Percentiles rank a stretch among this genome's conserved stretches.
phyloP scores from a whole-genome alignment of 2,113 vertebrate species.

The Ophthalmotilapia sp. region DNA sequence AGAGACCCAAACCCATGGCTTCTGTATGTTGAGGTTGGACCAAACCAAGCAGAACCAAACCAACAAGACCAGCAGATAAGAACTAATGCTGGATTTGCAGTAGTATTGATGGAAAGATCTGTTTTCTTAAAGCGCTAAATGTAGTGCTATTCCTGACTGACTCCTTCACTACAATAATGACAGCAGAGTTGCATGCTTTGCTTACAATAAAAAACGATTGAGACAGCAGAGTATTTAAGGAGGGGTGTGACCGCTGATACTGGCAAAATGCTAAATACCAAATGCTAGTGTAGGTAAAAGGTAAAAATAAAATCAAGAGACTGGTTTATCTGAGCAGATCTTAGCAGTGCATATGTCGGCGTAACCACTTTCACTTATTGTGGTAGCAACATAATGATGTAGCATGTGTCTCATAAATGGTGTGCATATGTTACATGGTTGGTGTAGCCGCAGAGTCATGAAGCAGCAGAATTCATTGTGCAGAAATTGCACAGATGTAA shows the following conservation, averaged over 20 bases:
- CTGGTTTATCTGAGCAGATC: background rate
- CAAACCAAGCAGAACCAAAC: background rate
- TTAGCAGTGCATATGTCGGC: rapidly evolving
- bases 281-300: background rate
- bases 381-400: background rate
- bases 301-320: background rate
- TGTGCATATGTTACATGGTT: background rate
- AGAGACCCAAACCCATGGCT: background rate
- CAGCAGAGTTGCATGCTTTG: background rate
- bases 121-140: background rate
- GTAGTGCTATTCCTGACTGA: background rate
- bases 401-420: background rate
- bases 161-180: rapidly evolving
- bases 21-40: background rate
- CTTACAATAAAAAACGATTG: rapidly evolving
- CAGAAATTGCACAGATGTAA: rapidly evolving
- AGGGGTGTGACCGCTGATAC: rapidly evolving
- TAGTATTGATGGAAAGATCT: background rate
- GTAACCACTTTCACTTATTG: background rate
- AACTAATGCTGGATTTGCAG: background rate
- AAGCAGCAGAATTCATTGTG: background rate
- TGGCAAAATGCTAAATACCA: background rate
- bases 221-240: background rate
- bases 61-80: background rate
- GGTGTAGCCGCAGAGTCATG: background rate